These are phyloP conservation scores for Hypomecis atomaria DNA, from an alignment of 2,888 invertebrate species.

Conservation along the genomic window DNA sequence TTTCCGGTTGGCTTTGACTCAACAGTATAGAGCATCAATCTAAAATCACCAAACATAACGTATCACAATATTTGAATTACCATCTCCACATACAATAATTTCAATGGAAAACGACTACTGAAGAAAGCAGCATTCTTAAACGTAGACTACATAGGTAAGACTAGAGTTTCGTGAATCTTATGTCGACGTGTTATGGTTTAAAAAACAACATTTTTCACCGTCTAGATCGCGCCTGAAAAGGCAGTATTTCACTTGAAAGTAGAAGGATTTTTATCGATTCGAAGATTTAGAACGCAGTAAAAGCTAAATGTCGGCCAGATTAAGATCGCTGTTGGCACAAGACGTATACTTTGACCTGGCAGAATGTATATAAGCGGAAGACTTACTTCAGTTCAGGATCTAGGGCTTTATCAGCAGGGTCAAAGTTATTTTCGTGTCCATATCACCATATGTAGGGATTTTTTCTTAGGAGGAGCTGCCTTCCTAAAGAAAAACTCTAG, in stretches of 20 bases:
- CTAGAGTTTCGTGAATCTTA: constrained; percentile 12
- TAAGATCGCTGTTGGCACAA: constrained; percentile 38
- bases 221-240: constrained; percentile 35
- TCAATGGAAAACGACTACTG: constrained; percentile 14
- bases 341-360: constrained; percentile 26
- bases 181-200: constrained; percentile 17
- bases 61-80: too few relatives aligned
- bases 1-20: too few relatives aligned
- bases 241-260: constrained; percentile 46
- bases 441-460: too few relatives aligned
- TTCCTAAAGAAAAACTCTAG: too few relatives aligned
- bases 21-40: too few relatives aligned
- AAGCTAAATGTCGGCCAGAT: constrained; percentile 47
- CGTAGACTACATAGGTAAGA: constrained; percentile 9
- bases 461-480: too few relatives aligned
- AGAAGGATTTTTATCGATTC: constrained; percentile 47
- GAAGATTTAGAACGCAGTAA: constrained; percentile 50
- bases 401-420: too few relatives aligned
- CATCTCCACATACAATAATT: too few relatives aligned
- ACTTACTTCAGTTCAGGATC: neutral
- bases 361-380: constrained; percentile 19
- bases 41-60: too few relatives aligned
- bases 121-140: constrained; percentile 19
- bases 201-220: neutral
- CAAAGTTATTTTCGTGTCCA: too few relatives aligned